Percentiles rank a stretch among this genome's conserved stretches.
phyloP scores from a whole-genome alignment of 1,140 invertebrate species.

The Matsumurasca onukii region DNA sequence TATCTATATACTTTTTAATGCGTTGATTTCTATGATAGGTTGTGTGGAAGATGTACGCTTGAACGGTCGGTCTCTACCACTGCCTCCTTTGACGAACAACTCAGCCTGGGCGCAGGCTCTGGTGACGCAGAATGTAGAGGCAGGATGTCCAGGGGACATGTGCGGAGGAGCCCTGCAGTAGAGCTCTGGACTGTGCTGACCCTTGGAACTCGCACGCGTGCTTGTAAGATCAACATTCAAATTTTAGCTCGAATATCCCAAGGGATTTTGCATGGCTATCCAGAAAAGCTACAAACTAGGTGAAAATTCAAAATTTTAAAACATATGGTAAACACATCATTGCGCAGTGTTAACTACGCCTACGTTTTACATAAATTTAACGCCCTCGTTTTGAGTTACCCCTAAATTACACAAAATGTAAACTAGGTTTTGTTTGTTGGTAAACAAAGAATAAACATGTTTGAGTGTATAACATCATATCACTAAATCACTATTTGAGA shows the following conservation, averaged over 20 bases:
- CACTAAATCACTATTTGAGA: no score
- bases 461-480: no score
- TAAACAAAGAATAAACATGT: no score
- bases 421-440: no score
- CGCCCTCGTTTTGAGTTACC: no score
- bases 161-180: slow-evolving; percentile 88
- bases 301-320: no score
- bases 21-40: slow-evolving; percentile 52
- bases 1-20: no score
- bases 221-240: slow-evolving; percentile 77
- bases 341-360: no score
- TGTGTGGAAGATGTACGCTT: slow-evolving; percentile 82
- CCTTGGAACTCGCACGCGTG: slow-evolving; percentile 95
- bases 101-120: slow-evolving; percentile 93
- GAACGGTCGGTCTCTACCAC: slow-evolving; percentile 86
- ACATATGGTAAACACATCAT: no score
- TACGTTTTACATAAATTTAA: no score
- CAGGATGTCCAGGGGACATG: slow-evolving; percentile 87
- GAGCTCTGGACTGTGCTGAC: slow-evolving; percentile 89
- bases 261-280: neutral
- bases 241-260: slow-evolving; percentile 21
- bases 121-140: slow-evolving; percentile 83
- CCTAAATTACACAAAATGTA: no score
- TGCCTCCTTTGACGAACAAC: slow-evolving; percentile 90
- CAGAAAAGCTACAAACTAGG: no score